A percentile compares a stretch with the other conserved stretches of the same genome.
Conservation (phyloP, 2,113 vertebrate genomes). For the Alouatta palliata region DNA sequence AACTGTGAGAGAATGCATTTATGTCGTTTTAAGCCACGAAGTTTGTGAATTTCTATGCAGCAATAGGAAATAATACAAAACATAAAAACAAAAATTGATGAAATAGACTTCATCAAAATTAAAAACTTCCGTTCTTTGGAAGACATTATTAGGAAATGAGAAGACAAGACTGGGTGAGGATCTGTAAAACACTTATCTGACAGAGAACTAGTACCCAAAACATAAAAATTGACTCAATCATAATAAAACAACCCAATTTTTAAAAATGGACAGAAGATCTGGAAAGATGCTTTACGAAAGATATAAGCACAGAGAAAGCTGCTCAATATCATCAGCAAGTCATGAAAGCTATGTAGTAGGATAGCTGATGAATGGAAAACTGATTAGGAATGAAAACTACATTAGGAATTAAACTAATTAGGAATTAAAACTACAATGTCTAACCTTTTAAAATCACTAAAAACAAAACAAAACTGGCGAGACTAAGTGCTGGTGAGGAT, state of each 20-base stretch:
- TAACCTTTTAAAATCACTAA: not conserved
- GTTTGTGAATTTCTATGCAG: not conserved
- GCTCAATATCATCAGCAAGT: not conserved
- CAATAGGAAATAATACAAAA: slow-evolving; percentile 1
- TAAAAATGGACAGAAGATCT: not conserved
- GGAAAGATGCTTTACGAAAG: not conserved
- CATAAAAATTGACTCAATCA: not conserved
- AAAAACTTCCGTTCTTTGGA: not conserved
- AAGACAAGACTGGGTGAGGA: not conserved
- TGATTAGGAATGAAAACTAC: slow-evolving; percentile 14
- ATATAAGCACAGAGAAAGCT: not conserved
- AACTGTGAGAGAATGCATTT: not conserved
- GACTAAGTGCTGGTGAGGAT: not conserved
- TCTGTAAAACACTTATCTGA: not conserved
- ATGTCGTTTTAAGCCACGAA: not conserved
- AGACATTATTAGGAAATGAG: not conserved
- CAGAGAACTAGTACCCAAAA: not conserved
- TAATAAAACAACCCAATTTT: slow-evolving; percentile 4
- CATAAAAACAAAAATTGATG: not conserved
- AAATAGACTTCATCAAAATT: slow-evolving; percentile 3
- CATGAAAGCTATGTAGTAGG: not conserved
- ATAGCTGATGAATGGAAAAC: not conserved
- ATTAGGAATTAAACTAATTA: not conserved
- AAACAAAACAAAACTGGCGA: not conserved
- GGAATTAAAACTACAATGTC: not conserved